These are phyloP conservation scores for Phenganax marumi DNA, from an alignment of 92 coral and sea anemone species.

Conservation along the genomic window DNA sequence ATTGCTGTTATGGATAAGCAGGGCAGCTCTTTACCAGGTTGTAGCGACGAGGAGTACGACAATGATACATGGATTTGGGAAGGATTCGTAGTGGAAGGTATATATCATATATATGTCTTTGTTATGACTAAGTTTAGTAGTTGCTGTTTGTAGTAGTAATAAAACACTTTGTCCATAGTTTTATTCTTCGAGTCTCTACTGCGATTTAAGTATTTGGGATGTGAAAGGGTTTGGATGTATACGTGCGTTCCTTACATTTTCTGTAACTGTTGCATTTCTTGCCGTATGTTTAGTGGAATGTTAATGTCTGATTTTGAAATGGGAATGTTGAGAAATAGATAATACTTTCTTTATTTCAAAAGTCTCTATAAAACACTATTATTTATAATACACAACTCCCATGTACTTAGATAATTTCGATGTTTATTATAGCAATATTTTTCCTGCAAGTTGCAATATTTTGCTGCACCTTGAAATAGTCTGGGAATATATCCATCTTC, in stretches of 20 bases:
- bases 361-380: neutral
- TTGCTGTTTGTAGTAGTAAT: neutral
- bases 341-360: neutral
- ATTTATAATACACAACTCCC: neutral
- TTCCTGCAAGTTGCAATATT: neutral
- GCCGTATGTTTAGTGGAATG: neutral
- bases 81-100: slow-evolving; percentile 20
- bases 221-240: neutral
- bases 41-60: neutral
- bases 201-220: neutral
- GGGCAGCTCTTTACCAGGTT: neutral
- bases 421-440: neutral
- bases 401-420: neutral
- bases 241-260: no score
- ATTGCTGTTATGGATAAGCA: slow-evolving; percentile 23
- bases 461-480: neutral
- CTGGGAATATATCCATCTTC: neutral
- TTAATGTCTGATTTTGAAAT: neutral
- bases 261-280: neutral
- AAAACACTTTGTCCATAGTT: neutral
- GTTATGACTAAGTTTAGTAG: slow-evolving; percentile 7
- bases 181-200: neutral
- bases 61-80: slow-evolving; percentile 28
- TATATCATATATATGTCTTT: neutral
- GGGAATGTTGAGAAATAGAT: neutral